These are phyloP conservation scores for Artemia franciscana DNA, from an alignment of 1,140 invertebrate species.

Conservation along the genomic window DNA sequence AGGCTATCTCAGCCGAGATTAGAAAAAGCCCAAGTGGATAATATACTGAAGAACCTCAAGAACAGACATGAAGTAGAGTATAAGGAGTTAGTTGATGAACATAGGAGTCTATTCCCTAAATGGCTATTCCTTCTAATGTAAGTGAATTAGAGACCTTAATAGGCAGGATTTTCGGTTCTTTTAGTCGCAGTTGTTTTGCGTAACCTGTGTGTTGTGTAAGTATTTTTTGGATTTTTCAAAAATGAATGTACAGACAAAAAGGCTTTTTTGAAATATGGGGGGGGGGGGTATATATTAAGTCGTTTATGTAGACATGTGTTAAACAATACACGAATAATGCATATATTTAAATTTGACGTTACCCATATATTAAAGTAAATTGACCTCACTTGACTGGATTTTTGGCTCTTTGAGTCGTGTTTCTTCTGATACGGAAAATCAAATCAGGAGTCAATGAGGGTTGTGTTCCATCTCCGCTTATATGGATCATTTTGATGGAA, in stretches of 20 bases:
- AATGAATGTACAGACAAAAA: constrained; percentile 5
- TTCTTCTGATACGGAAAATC: too few species aligned
- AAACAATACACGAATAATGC: too few species aligned
- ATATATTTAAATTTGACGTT: too few species aligned
- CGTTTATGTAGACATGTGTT: constrained; percentile 10
- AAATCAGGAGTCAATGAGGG: too few species aligned
- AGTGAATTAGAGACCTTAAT: constrained; percentile 19
- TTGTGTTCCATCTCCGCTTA: too few species aligned
- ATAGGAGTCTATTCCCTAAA: constrained; percentile 17
- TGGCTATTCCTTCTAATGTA: constrained; percentile 24
- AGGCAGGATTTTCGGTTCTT: too few species aligned
- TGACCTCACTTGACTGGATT: too few species aligned
- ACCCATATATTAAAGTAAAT: too few species aligned
- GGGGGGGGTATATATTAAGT: constrained; percentile 5
- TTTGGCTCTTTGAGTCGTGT: too few species aligned
- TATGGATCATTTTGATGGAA: too few species aligned
- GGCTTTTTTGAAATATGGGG: constrained; percentile 2
- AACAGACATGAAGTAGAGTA: constrained; percentile 17
- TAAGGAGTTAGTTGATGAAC: constrained; percentile 16
- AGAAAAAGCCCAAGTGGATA: constrained; percentile 35
- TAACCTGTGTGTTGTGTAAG: too few species aligned
- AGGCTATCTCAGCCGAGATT: constrained; percentile 43
- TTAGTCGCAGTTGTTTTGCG: too few species aligned
- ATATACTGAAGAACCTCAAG: constrained; percentile 22
- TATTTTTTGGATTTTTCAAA: constrained; percentile 15